phyloP scores from a whole-genome alignment of 2,888 invertebrate species.

The Hydriomena furcata region DNA sequence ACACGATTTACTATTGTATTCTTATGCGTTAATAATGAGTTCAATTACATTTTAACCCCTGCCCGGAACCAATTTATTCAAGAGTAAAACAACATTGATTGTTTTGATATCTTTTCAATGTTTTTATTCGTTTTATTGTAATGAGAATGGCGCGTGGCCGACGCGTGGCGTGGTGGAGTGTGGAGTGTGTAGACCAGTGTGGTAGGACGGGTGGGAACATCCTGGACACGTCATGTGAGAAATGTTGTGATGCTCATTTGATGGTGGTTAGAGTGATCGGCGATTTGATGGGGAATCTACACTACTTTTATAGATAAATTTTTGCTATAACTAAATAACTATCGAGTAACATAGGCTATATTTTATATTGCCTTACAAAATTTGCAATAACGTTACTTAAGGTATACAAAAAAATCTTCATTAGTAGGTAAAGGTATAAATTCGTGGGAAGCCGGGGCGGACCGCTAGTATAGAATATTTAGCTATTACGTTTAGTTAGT shows the following conservation, averaged over 20 bases:
- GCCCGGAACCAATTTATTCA: conserved; percentile 73
- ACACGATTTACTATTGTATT: conserved; percentile 14
- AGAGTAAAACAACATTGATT: conserved; percentile 66
- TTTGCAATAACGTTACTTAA: too few species aligned
- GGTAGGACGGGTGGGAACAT: conserved; percentile 75
- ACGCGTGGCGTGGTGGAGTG: conserved; percentile 58
- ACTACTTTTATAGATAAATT: too few species aligned
- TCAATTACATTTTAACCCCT: conserved; percentile 79
- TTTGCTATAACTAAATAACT: too few species aligned
- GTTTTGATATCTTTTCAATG: conserved; percentile 70
- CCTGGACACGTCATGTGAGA: conserved; percentile 74
- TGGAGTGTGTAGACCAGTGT: conserved; percentile 43
- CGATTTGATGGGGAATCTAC: too few species aligned
- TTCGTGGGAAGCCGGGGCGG: too few species aligned
- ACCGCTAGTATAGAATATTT: too few species aligned
- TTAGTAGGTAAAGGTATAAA: too few species aligned
- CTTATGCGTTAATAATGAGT: conserved; percentile 70
- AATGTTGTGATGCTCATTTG: conserved; percentile 39
- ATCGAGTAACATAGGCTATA: too few species aligned
- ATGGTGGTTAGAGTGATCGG: conserved; percentile 22
- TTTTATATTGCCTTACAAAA: too few species aligned
- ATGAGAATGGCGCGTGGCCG: conserved; percentile 59
- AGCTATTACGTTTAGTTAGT: too few species aligned
- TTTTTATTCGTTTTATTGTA: conserved; percentile 68
- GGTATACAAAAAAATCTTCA: too few species aligned